These are phyloP conservation scores for Hyalella azteca DNA, from an alignment of 2,888 invertebrate species.

Conservation along the genomic window DNA sequence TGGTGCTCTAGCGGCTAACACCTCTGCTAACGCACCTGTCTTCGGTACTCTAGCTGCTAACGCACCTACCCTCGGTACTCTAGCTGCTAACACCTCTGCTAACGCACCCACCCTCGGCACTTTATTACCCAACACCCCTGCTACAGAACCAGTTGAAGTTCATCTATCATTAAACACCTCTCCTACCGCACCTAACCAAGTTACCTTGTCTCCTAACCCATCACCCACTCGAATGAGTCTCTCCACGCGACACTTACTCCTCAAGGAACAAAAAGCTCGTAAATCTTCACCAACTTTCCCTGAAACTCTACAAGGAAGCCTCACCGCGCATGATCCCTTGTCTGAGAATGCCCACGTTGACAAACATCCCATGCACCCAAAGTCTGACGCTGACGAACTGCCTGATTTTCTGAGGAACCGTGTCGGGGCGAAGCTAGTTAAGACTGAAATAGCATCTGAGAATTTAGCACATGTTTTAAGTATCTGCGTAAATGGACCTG, in stretches of 20 bases:
- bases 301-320: too few relatives aligned
- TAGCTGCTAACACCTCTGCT: background rate
- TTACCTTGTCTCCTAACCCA: background rate
- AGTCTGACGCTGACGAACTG: too few relatives aligned
- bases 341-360: too few relatives aligned
- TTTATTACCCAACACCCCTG: background rate
- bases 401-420: too few relatives aligned
- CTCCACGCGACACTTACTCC: background rate
- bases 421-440: too few relatives aligned
- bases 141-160: background rate
- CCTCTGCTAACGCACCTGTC: background rate
- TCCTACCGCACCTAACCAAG: background rate
- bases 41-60: background rate
- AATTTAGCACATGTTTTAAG: too few relatives aligned
- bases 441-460: too few relatives aligned
- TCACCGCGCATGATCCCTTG: too few relatives aligned
- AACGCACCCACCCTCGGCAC: background rate
- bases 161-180: background rate
- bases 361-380: too few relatives aligned
- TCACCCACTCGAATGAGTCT: background rate
- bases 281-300: background rate
- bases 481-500: too few relatives aligned
- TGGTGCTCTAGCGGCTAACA: slow-evolving; percentile 1
- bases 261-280: background rate
- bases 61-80: background rate